Evolutionary conservation across 2,888 invertebrate genomes (phyloP).

Genomic region (Rhagonycha fulva): DNA sequence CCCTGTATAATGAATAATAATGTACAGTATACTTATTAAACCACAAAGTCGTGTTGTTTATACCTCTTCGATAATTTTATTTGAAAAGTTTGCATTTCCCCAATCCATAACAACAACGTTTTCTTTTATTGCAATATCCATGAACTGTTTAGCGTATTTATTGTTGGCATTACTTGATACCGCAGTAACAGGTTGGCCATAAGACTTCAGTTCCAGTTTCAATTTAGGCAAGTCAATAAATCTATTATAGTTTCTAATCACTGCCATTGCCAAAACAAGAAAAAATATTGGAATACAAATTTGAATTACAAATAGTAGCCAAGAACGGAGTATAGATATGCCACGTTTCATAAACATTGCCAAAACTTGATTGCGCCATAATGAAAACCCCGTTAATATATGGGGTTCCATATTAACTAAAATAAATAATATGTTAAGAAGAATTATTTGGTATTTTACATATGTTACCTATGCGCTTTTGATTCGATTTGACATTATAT

Average conservation of each 20-base stretch:
- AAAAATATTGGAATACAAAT: slow-evolving; percentile 70
- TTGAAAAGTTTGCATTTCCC: slow-evolving; percentile 44
- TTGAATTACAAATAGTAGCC: slow-evolving; percentile 67
- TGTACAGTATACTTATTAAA: no score
- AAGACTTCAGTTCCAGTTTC: slow-evolving; percentile 59
- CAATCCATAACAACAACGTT: slow-evolving; percentile 11
- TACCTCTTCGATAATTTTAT: slow-evolving; percentile 56
- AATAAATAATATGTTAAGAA: slow-evolving; percentile 29
- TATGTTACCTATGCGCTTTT: background rate
- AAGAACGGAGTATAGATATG: slow-evolving; percentile 63
- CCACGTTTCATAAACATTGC: slow-evolving; percentile 54
- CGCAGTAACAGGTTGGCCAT: slow-evolving; percentile 48
- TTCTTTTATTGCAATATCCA: slow-evolving; percentile 39
- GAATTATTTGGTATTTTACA: no score
- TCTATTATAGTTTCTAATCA: slow-evolving; percentile 58
- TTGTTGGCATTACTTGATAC: slow-evolving; percentile 40
- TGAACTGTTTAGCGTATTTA: slow-evolving; percentile 44
- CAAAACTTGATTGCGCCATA: slow-evolving; percentile 47
- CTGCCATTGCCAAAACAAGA: slow-evolving; percentile 65
- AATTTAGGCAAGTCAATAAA: slow-evolving; percentile 60
- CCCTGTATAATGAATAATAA: no score
- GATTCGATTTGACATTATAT: background rate
- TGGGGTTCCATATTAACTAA: slow-evolving; percentile 39
- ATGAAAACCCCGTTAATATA: slow-evolving; percentile 38
- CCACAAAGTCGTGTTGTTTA: slow-evolving; percentile 31